Percentiles rank a stretch among this genome's conserved stretches.
Conservation (phyloP, 2,113 vertebrate genomes). For the Gyps fulvus region DNA sequence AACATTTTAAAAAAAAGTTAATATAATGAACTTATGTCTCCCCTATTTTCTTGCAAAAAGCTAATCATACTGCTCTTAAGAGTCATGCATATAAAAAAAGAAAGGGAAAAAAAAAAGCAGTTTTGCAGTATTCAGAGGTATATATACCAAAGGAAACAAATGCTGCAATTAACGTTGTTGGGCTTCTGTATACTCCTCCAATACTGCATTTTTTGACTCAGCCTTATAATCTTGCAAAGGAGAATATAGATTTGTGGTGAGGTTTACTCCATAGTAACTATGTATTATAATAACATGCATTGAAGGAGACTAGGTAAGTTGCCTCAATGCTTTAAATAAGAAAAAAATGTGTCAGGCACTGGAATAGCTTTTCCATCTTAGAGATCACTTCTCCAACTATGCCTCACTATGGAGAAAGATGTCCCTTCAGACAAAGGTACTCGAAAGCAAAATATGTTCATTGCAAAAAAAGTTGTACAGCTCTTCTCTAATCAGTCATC, state of each 20-base stretch:
- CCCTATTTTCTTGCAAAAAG: not conserved
- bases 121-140: not conserved
- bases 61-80: not conserved
- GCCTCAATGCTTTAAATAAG: not conserved
- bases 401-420: not conserved
- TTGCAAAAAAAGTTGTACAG: not conserved
- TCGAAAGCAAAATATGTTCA: not conserved
- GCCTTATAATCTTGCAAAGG: not conserved
- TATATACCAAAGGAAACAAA: not conserved
- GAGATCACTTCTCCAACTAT: not conserved
- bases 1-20: not conserved
- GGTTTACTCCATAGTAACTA: not conserved
- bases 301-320: not conserved
- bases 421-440: not conserved
- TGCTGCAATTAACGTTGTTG: not conserved
- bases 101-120: not conserved
- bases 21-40: not conserved
- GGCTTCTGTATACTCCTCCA: not conserved
- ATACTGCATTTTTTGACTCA: not conserved
- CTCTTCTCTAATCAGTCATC: not conserved
- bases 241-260: not conserved
- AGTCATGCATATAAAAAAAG: not conserved
- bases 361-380: not conserved
- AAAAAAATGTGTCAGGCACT: not conserved
- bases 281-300: not conserved